A percentile compares a stretch with the other conserved stretches of the same genome.
phyloP scores from a whole-genome alignment of 1,140 invertebrate species.

The Zaprionus davidi region DNA sequence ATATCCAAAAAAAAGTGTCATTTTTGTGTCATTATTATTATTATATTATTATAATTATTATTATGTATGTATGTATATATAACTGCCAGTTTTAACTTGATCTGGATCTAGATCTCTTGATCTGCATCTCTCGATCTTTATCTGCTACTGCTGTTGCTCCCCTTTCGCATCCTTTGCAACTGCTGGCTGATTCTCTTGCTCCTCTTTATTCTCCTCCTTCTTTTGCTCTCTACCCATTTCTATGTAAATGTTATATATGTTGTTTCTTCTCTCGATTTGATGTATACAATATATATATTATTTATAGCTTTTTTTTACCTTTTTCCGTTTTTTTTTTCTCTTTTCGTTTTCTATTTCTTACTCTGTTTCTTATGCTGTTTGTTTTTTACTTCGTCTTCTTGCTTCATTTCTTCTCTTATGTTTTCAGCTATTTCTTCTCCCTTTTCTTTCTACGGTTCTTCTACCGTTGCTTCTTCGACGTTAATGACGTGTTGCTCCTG shows the following conservation, averaged over 20 bases:
- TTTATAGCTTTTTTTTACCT: slow-evolving; percentile 43
- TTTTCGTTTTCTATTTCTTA: slow-evolving; percentile 7
- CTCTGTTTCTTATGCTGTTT: slow-evolving; percentile 8
- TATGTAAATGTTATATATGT: slow-evolving; percentile 44
- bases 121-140: background rate
- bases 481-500: slow-evolving; percentile 33
- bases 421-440: background rate
- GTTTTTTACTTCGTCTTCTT: slow-evolving; percentile 15
- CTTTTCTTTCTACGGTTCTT: background rate
- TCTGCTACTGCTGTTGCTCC: slow-evolving; percentile 27
- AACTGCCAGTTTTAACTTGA: slow-evolving; percentile 8
- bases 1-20: slow-evolving; percentile 54
- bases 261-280: slow-evolving; percentile 20
- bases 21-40: slow-evolving; percentile 6
- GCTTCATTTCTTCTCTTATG: background rate
- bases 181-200: slow-evolving; percentile 2
- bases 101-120: background rate
- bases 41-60: slow-evolving; percentile 10
- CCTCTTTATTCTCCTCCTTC: background rate
- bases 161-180: background rate
- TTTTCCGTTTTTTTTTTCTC: background rate
- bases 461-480: slow-evolving; percentile 32
- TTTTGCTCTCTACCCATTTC: slow-evolving; percentile 15
- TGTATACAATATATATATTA: slow-evolving; percentile 54
- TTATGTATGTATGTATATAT: slow-evolving; percentile 31